Percentiles rank a stretch among this genome's conserved stretches.
phyloP scores from a whole-genome alignment of 1,140 invertebrate species.

The Cyclina sinensis region DNA sequence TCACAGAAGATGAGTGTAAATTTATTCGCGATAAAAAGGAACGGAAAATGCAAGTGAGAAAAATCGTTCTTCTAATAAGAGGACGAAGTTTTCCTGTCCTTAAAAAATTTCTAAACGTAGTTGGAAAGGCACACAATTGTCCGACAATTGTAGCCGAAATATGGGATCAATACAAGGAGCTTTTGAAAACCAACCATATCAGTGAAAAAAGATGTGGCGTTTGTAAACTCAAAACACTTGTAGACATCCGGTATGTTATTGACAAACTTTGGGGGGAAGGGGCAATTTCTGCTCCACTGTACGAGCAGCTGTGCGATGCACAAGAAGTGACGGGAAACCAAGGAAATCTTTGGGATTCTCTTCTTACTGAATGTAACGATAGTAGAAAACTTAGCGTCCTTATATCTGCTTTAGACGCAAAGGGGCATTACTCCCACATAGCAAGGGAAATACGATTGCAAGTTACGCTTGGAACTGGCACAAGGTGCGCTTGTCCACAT shows the following conservation, averaged over 20 bases:
- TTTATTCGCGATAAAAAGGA: background rate
- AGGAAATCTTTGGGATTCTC: background rate
- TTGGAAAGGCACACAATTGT: background rate
- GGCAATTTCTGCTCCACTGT: background rate
- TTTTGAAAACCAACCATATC: background rate
- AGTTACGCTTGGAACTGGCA: background rate
- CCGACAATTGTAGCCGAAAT: background rate
- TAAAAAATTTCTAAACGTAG: background rate
- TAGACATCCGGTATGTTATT: background rate
- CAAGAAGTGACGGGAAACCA: background rate
- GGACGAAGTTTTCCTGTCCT: background rate
- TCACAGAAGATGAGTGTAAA: conserved; percentile 9
- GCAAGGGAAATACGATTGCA: background rate
- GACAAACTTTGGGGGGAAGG: background rate
- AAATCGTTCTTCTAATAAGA: background rate
- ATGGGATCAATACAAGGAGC: background rate
- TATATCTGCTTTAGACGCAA: background rate
- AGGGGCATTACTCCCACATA: background rate
- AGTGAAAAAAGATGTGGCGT: background rate
- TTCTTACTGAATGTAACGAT: background rate
- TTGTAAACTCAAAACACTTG: background rate
- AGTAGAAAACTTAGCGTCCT: background rate
- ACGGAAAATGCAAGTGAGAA: background rate
- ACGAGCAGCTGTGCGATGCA: background rate
- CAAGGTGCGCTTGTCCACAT: background rate